These are phyloP conservation scores for Thyatira batis DNA, from an alignment of 2,888 invertebrate genomes.

Conservation along the genomic window DNA sequence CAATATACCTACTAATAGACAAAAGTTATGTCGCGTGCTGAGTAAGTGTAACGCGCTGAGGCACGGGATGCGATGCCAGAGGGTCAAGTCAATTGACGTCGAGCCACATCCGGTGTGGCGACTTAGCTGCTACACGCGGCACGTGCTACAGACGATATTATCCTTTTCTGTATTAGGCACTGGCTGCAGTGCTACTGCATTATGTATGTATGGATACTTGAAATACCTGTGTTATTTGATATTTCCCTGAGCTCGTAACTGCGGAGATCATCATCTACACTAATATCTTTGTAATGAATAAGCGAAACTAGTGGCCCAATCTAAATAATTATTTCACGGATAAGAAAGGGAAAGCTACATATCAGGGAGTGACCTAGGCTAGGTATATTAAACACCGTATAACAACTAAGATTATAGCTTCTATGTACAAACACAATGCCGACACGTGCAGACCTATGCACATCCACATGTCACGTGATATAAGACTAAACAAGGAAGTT, in stretches of 20 bases:
- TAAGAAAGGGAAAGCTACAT: too few relatives aligned
- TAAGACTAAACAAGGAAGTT: constrained; percentile 38
- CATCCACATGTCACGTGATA: constrained; percentile 29
- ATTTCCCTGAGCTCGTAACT: too few relatives aligned
- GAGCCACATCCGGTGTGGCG: constrained; percentile 68
- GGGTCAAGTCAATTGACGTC: constrained; percentile 80
- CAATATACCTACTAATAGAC: constrained; percentile 21
- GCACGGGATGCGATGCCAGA: constrained; percentile 67
- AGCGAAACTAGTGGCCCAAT: too few relatives aligned
- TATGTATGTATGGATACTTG: not conserved
- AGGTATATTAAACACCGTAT: not conserved
- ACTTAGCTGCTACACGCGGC: constrained; percentile 50
- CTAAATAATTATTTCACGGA: too few relatives aligned
- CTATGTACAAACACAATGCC: not conserved
- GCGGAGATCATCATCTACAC: too few relatives aligned
- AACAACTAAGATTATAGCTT: not conserved
- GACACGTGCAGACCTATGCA: constrained; percentile 25
- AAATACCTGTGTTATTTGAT: not conserved
- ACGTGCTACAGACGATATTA: constrained; percentile 48
- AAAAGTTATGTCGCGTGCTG: constrained; percentile 44
- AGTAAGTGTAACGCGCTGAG: constrained; percentile 45
- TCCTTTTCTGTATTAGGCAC: not conserved
- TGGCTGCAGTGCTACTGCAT: not conserved
- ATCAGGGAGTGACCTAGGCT: not conserved
- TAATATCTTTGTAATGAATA: too few relatives aligned